Base-by-base conservation (phyloP, 2,888 invertebrate genomes). In the Plutella xylostella region DNA sequence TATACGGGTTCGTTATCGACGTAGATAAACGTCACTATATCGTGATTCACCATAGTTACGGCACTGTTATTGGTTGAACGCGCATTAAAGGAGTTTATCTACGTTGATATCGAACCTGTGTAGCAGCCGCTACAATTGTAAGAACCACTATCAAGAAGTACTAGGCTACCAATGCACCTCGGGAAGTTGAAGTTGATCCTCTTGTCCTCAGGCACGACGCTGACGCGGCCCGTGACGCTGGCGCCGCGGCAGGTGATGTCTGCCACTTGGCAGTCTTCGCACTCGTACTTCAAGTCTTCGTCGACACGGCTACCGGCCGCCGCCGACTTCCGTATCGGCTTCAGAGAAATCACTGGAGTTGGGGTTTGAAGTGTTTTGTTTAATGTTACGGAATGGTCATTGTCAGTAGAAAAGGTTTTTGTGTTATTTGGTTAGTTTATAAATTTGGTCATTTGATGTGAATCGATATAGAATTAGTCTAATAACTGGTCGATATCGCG, bases 191-290 rank as follows among this genome's bases (percentile, higher is more conserved):
- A 65, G 50, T 58, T 70, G 52, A 76, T 52, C 49, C 61, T 55
- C 37, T 65, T 69, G 1, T 60, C 52, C 0, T 51, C 49, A 0
- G 59, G 49, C 9, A 67, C 56, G 15, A 69, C 49, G 14, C 63
- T 56, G 17, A 75, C 56, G 2, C 61, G 43, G 0, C 72, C 72
- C 0, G 51, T 50, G 1, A 63, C 61, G 31, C 64, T 69, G 42
- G 61, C 62, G 0, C 75, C 77, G 44, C 65, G 63, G 33, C 77
- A 78, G 5, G 68, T 30, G 0, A 78, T 58, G 45, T 77, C 73
- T 0, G 48, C 50, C 1, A 73, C 46, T 0, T 55, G 51, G 43
- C 78, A 77, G 0, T 51, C 56, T 0, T 46, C 48, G 42, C 76
- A 75, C 0, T 47, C 38, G 49, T 61, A 78, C 4, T 47, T 48